Conservation (phyloP, 37 sponge, comb jelly and placozoan species). For the Haliclona indistincta region DNA sequence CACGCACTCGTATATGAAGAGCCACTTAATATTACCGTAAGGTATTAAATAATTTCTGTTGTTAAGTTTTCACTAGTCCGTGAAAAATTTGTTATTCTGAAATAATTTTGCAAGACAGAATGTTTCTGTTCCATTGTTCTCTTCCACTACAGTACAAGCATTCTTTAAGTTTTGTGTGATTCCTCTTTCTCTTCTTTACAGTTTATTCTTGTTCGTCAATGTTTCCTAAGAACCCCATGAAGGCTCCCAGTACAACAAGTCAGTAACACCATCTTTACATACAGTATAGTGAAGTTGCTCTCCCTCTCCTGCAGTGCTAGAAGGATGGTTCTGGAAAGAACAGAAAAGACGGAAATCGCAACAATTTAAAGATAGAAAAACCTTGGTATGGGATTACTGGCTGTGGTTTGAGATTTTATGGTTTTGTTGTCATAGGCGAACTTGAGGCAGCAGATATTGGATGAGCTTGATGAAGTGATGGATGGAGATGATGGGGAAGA, state of each 20-base stretch:
- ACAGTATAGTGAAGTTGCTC: too few relatives aligned
- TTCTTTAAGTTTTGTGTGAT: neutral
- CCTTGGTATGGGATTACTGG: too few relatives aligned
- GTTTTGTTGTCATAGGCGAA: too few relatives aligned
- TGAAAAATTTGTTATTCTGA: neutral
- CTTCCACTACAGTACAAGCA: neutral
- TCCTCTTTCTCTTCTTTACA: neutral
- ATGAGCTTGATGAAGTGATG: too few relatives aligned
- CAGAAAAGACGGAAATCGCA: conserved; percentile 27
- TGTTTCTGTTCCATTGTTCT: conserved; percentile 14
- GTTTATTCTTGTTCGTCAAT: conserved; percentile 65
- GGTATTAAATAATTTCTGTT: neutral
- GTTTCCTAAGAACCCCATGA: conserved; percentile 56
- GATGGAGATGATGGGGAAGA: too few relatives aligned
- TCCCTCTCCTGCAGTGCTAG: conserved; percentile 74
- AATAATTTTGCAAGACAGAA: neutral
- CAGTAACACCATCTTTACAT: neutral
- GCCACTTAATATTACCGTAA: too few relatives aligned
- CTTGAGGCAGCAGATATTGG: too few relatives aligned
- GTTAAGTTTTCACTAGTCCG: neutral
- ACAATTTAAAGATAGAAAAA: too few relatives aligned
- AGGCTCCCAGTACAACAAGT: conserved; percentile 52
- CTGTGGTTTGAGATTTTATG: too few relatives aligned
- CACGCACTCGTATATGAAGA: neutral
- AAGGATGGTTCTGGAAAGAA: conserved; percentile 61